Base-by-base conservation (phyloP, 1,140 invertebrate genomes). In the Whitmania pigra region DNA sequence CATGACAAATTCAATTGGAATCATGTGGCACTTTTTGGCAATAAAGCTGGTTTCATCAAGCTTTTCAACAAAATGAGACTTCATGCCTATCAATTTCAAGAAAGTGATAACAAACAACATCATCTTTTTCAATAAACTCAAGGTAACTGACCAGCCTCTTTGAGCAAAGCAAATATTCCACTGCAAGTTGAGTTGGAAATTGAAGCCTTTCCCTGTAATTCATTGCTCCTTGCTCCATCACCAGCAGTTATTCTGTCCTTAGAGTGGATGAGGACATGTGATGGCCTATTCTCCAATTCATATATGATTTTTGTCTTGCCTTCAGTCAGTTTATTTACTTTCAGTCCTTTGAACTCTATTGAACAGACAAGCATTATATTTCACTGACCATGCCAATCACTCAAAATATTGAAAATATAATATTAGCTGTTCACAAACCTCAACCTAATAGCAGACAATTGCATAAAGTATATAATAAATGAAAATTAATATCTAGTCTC, bases 1-100 rank as follows among this genome's bases (percentile, higher is more conserved):
- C 0, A 93, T 92, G 1, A 99, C 94, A 93, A 94, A 99, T 83
- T 98, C 95, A 75, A 98, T 96, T 0, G 95, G 95, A 55, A 99
- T 87, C 95, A 99, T 98, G 73, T 89, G 86, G 81, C 95, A 98
- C 83, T 89, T 89, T 79, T 88, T 88, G 0, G 91, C 89, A 60
- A 97, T 80, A 77, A 98, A 95, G 15, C 88, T 85, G 29, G 85
- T 92, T 5, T 90, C 86, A 18, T 86, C 85, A 6, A 86, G 85
- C 22, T 76, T 75, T 29, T 77, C 73, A 9, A 95, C 86, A 80
- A 90, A 97, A 22, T 94, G 89, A 0, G 94, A 96, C 78, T 88
- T 89, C 36, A 97, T 84, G 29, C 92, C 91, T 90, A 77, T 13
- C 9, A 63, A 63, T 63, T 63, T 63, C 22, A 63, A 3, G 2